Evolutionary conservation across 2,888 invertebrate species (phyloP).

Genomic region (Ophion obscuratus): DNA sequence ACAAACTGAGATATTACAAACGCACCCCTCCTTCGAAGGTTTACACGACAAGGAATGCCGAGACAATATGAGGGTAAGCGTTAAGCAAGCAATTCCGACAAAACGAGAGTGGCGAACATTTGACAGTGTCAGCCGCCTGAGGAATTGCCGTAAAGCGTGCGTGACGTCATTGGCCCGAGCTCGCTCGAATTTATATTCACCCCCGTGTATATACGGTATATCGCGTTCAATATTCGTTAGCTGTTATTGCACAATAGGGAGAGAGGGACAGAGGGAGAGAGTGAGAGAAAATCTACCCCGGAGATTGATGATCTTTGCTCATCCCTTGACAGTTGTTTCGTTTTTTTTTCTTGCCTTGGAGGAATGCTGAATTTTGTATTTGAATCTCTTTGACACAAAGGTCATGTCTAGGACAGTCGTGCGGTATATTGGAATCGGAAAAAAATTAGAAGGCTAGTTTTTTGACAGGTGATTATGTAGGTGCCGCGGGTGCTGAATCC

Average conservation of each 20-base stretch:
- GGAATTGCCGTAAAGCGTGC: conserved; percentile 46
- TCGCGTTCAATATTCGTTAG: conserved; percentile 26
- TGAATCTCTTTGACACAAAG: too few species aligned
- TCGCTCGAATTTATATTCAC: conserved; percentile 45
- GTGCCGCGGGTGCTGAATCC: too few species aligned
- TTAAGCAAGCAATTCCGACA: conserved; percentile 13
- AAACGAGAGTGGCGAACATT: conserved; percentile 69
- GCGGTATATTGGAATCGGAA: too few species aligned
- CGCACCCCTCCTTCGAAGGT: neutral
- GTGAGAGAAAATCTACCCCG: neutral
- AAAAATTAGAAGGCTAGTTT: too few species aligned
- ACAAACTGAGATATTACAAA: neutral
- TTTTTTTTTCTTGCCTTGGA: neutral
- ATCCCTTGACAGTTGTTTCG: conserved; percentile 8
- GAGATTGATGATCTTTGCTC: conserved; percentile 21
- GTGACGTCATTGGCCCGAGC: conserved; percentile 61
- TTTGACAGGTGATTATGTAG: too few species aligned
- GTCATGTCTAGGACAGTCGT: too few species aligned
- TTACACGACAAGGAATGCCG: neutral
- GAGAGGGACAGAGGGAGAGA: neutral
- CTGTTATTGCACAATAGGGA: conserved; percentile 13
- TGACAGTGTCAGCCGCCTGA: conserved; percentile 73
- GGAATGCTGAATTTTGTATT: too few species aligned
- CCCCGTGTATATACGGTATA: conserved; percentile 6
- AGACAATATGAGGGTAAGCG: conserved; percentile 10